Conservation (phyloP, 2,888 invertebrate genomes). For the Pediacus dermestoides region DNA sequence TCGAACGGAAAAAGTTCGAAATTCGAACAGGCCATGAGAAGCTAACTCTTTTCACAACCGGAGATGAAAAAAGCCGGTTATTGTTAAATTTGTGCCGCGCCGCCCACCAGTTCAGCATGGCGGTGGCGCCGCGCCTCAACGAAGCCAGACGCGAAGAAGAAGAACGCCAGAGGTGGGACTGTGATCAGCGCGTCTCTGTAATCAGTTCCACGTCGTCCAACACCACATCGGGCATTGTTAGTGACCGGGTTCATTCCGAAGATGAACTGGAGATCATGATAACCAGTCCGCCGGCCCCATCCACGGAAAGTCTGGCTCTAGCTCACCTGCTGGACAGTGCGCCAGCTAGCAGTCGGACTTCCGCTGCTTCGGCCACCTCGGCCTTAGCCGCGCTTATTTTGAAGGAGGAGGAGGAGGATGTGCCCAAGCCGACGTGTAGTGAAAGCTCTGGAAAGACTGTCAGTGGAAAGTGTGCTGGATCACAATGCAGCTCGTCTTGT, state of each 20-base stretch:
- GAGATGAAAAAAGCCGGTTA: conserved; percentile 92
- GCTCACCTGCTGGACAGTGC: conserved; percentile 70
- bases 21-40: conserved; percentile 87
- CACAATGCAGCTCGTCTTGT: conserved; percentile 82
- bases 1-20: conserved; percentile 97
- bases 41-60: conserved; percentile 84
- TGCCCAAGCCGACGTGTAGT: conserved; percentile 50
- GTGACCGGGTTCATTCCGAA: conserved; percentile 91
- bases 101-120: conserved; percentile 95
- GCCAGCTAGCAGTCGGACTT: conserved; percentile 57
- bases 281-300: conserved; percentile 78
- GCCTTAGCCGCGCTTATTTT: conserved; percentile 50
- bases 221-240: conserved; percentile 94
- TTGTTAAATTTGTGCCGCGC: conserved; percentile 57
- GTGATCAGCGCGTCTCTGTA: conserved; percentile 53
- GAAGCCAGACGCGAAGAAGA: conserved; percentile 81
- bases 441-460: conserved; percentile 56
- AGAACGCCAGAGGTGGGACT: conserved; percentile 57
- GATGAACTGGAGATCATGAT: conserved; percentile 90
- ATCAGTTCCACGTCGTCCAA: conserved; percentile 89
- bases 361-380: conserved; percentile 51
- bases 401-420: conserved; percentile 40
- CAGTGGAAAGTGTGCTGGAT: conserved; percentile 67
- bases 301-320: conserved; percentile 78
- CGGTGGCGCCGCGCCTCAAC: conserved; percentile 77